Conservation (phyloP, 2,113 vertebrate species). For the Scytalopus superciliaris region DNA sequence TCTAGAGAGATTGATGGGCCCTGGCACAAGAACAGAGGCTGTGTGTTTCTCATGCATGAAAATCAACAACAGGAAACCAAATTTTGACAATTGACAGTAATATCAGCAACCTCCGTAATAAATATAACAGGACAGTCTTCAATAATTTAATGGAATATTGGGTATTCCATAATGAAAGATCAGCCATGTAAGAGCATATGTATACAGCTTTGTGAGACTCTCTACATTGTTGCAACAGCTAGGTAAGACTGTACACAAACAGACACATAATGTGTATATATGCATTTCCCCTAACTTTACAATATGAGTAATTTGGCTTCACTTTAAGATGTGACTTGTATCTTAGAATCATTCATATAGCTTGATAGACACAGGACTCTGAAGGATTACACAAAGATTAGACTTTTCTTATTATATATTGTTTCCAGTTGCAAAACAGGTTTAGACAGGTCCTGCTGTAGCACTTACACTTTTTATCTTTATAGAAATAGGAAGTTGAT, state of each 20-base stretch:
- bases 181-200: background rate
- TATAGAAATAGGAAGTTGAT: background rate
- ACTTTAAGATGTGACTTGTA: background rate
- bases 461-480: background rate
- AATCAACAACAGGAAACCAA: conserved; percentile 75
- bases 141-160: conserved; percentile 71
- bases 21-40: conserved; percentile 46
- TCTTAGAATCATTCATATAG: background rate
- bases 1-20: conserved; percentile 69
- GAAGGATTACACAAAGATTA: background rate
- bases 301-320: background rate
- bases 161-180: conserved; percentile 67
- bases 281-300: background rate
- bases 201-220: background rate
- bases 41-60: conserved; percentile 73
- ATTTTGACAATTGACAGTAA: conserved; percentile 73
- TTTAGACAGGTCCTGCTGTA: background rate
- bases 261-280: fast-evolving
- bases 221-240: background rate
- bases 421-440: background rate
- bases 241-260: background rate
- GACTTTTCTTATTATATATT: background rate
- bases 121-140: conserved; percentile 71
- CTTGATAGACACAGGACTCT: background rate
- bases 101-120: conserved; percentile 68